A percentile compares a stretch with the other conserved stretches of the same genome.
phyloP scores from a whole-genome alignment of 2,888 invertebrate genomes.

The Drosophila birchii region DNA sequence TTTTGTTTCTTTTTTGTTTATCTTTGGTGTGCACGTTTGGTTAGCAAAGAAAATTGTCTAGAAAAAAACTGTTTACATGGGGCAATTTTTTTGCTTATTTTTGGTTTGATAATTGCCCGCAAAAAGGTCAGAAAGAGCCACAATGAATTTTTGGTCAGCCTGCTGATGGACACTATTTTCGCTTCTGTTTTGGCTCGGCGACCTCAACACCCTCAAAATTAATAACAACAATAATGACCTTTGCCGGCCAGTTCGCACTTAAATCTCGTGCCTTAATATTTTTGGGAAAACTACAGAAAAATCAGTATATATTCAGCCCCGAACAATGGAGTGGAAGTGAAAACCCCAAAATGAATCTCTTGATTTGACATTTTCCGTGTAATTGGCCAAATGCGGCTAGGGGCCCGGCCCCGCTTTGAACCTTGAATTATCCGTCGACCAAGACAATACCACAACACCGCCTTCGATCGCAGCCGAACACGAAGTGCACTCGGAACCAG shows the following conservation, averaged over 20 bases:
- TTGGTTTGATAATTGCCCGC: conserved; percentile 68
- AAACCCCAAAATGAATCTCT: conserved; percentile 39
- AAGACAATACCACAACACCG: conserved; percentile 55
- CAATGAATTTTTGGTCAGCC: conserved; percentile 47
- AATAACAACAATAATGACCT: conserved; percentile 58
- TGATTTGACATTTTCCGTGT: conserved; percentile 70
- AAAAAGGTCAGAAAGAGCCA: conserved; percentile 64
- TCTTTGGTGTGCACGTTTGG: conserved; percentile 64
- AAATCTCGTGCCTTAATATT: conserved; percentile 56
- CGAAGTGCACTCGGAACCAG: conserved; percentile 50
- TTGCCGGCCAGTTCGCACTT: conserved; percentile 57
- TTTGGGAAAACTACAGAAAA: conserved; percentile 54
- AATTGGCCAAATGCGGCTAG: conserved; percentile 58
- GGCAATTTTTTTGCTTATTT: conserved; percentile 37
- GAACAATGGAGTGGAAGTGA: conserved; percentile 44
- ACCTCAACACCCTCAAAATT: conserved; percentile 72
- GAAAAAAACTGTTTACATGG: conserved; percentile 62
- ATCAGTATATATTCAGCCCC: conserved; percentile 8
- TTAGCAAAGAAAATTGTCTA: conserved; percentile 59
- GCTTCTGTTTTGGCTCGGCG: conserved; percentile 51
- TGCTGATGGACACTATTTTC: conserved; percentile 44
- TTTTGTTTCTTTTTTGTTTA: conserved; percentile 67
- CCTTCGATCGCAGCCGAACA: conserved; percentile 36
- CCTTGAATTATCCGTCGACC: conserved; percentile 63
- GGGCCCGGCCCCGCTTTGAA: conserved; percentile 60